Percentiles rank a stretch among this genome's conserved stretches.
phyloP scores from a whole-genome alignment of 2,797 vertebrate genomes.

The Sebastes diaconus region DNA sequence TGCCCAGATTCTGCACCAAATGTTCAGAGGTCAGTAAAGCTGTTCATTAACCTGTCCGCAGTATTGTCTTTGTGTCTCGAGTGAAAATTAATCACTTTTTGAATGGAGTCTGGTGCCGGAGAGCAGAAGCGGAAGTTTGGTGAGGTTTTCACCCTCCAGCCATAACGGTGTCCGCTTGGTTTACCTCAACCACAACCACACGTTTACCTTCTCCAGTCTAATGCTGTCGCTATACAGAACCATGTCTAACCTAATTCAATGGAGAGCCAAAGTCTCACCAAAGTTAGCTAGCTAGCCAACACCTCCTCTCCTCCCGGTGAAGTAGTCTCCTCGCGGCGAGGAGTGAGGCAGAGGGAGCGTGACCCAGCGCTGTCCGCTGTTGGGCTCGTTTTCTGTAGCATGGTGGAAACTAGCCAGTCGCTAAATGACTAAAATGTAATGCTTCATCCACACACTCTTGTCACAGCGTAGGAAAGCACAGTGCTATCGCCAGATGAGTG shows the following conservation, averaged over 20 bases:
- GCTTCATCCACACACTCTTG: no score
- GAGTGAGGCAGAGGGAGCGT: no score
- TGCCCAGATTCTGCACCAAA: constrained; percentile 66
- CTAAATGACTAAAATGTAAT: no score
- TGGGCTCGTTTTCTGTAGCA: no score
- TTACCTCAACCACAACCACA: constrained; percentile 48
- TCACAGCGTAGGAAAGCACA: no score
- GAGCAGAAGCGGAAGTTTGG: not conserved
- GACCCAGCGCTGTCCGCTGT: no score
- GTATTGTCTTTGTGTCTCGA: accelerated
- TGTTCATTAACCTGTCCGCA: accelerated
- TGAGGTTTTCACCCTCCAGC: not conserved
- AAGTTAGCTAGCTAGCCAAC: no score
- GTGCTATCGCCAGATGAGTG: no score
- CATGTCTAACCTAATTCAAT: not conserved
- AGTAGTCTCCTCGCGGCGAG: no score
- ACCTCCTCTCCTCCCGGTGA: no score
- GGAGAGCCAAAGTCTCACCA: no score
- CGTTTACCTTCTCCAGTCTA: not conserved
- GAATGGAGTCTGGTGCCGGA: not conserved
- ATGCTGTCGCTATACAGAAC: not conserved
- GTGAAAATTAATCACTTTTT: not conserved
- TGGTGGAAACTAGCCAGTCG: no score
- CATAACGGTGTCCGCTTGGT: constrained; percentile 16
- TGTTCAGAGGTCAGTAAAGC: constrained; percentile 55